These are phyloP conservation scores for Camponotus fellah DNA, from an alignment of 2,888 invertebrate genomes.

Conservation along the genomic window DNA sequence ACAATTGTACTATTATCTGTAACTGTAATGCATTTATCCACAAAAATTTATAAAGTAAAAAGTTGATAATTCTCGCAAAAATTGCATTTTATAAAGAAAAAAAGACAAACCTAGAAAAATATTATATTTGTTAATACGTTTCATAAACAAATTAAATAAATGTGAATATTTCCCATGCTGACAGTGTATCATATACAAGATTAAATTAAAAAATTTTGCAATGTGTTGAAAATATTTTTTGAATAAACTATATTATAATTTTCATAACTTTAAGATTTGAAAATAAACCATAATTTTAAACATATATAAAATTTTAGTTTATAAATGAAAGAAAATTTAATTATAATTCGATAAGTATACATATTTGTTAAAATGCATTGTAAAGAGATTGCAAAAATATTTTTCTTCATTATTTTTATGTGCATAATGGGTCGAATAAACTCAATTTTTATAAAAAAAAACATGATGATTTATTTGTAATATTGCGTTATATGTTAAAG, in stretches of 20 bases:
- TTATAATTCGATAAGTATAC: slow-evolving; percentile 23
- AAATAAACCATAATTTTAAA: slow-evolving; percentile 26
- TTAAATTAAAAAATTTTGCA: slow-evolving; percentile 23
- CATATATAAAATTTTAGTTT: slow-evolving; percentile 13
- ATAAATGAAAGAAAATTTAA: slow-evolving; percentile 30
- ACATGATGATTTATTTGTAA: slow-evolving; percentile 53
- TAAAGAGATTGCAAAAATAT: slow-evolving; percentile 53
- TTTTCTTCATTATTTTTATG: slow-evolving; percentile 52
- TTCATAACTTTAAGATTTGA: slow-evolving; percentile 6
- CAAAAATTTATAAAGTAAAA: slow-evolving; percentile 39
- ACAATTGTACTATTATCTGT: slow-evolving; percentile 14
- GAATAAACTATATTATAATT: slow-evolving; percentile 35
- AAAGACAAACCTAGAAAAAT: slow-evolving; percentile 6
- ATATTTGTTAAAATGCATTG: slow-evolving; percentile 27
- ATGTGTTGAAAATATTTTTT: slow-evolving; percentile 4
- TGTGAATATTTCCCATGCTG: not conserved
- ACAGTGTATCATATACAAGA: slow-evolving; percentile 21
- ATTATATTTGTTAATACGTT: slow-evolving; percentile 22
- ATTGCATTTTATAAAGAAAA: slow-evolving; percentile 19
- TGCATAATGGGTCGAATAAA: slow-evolving; percentile 39
- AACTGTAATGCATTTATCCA: slow-evolving; percentile 34
- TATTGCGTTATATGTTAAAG: slow-evolving; percentile 42
- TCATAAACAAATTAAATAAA: slow-evolving; percentile 29
- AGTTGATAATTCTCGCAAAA: not conserved
- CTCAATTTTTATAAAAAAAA: slow-evolving; percentile 40